Evolutionary conservation across 37 sponge, comb jelly and placozoan genomes (phyloP), one percentile per base, ranked within the genome.

Genomic region (Cladorhizidae sp.): DNA sequence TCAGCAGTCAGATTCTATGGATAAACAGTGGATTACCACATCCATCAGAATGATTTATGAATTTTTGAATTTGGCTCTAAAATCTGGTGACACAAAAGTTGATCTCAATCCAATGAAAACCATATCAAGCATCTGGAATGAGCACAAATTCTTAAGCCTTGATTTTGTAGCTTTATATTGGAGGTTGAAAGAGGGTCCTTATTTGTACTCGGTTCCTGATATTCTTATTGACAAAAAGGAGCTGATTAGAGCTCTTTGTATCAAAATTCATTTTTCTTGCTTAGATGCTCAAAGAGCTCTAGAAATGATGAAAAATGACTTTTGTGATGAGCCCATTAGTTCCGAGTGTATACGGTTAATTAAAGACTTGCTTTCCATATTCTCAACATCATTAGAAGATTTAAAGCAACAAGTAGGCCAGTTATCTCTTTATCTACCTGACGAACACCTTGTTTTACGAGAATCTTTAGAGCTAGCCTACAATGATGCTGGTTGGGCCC

Each of bases 101-200:
- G n/a, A n/a, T n/a, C n/a, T n/a, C n/a, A n/a, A n/a, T n/a, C n/a
- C n/a, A n/a, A n/a, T 83, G 18, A 29, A 0, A 35, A 29, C 22
- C 9, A 22, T 57, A 23, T 29, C 61, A 31, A 77, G 72, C 36
- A 59, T 88, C 23, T 88, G 83, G 83, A 88, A 75, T 76, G 88
- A 74, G 31, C 55, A 72, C 54, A 18, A 42, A 20, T 88, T 88
- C 61, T 20, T 88, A 25, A 20, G 1, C n/a, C 57, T 51, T n/a
- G 32, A 51, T 18, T 26, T 18, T 25, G 79, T 88, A 8, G 77
- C 83, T 18, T 59, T 15, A 45, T 21, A 61, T 0, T 82, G 78
- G 77, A 65, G n/a, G 14, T 29, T 50, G 1, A 45, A 82, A 59
- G 43, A 82, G 71, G 88, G 88, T 55, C 86, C 86, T 5, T 90